A percentile compares a stretch with the other conserved stretches of the same genome.
These are phyloP conservation scores for Aproaerema taeniolella DNA, from an alignment of 2,888 invertebrate genomes.

Conservation along the genomic window DNA sequence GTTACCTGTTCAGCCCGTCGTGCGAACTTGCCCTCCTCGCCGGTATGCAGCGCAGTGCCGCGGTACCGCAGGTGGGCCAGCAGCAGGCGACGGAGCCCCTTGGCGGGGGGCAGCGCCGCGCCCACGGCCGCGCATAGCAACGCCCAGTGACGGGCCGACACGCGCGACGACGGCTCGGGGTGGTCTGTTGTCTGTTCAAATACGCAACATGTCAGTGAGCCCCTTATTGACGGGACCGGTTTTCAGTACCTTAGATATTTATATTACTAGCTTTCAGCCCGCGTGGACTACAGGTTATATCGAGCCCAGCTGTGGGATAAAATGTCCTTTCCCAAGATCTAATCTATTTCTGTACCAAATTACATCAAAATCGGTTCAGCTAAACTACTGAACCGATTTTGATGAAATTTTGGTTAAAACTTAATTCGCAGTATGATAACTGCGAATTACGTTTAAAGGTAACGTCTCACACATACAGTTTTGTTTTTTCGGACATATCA, in stretches of 20 bases:
- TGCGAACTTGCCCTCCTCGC: slow-evolving; percentile 96
- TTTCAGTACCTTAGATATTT: background rate
- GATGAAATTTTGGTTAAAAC: too few species aligned
- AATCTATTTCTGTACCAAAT: too few species aligned
- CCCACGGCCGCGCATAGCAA: slow-evolving; percentile 79
- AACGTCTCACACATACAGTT: too few species aligned
- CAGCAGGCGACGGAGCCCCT: slow-evolving; percentile 90
- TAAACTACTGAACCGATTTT: too few species aligned
- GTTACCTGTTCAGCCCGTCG: slow-evolving; percentile 93
- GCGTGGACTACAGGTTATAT: too few species aligned
- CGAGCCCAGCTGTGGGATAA: too few species aligned
- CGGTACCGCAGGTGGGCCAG: slow-evolving; percentile 93
- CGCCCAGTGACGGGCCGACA: slow-evolving; percentile 95
- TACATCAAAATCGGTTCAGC: too few species aligned
- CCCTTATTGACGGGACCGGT: background rate
- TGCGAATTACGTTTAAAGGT: too few species aligned
- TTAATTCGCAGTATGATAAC: background rate
- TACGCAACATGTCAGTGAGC: background rate
- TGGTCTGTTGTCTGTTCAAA: slow-evolving; percentile 87
- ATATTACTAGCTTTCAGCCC: background rate
- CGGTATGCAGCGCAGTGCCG: slow-evolving; percentile 88
- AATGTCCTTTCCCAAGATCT: too few species aligned
- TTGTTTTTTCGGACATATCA: too few species aligned
- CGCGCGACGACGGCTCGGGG: slow-evolving; percentile 91
- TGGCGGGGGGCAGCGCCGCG: slow-evolving; percentile 90